Evolutionary conservation across 2,113 vertebrate genomes (phyloP), one percentile per base, ranked within the genome.

Genomic region (Haplochromis burtoni): DNA sequence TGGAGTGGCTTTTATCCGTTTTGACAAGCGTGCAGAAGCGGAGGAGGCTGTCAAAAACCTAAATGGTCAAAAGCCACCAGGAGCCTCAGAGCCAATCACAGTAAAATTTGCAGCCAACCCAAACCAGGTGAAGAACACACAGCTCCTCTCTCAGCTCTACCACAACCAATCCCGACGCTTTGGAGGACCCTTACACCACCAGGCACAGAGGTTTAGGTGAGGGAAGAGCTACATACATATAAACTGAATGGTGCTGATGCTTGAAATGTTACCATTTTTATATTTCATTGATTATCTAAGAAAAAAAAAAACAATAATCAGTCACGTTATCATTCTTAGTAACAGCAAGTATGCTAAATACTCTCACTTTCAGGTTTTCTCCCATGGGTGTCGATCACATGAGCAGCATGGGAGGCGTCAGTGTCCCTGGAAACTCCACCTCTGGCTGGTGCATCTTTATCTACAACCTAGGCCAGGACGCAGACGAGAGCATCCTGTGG

Each of bases 401-500:
- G 98, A 96, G 98, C 49, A 94, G 98, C 92, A 97, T 99, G 96
- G 98, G 98, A 84, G 96, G 98, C 47, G 97, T 98, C 94, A 97
- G 97, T 84, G 97, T 98, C 89, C 96, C 97, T 6, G 97, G 98
- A 85, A 98, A 96, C 95, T 95, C 97, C 85, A 97, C 97, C 85
- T 98, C 98, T 13, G 98, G 98, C 94, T 99, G 98, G 98, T 99
- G 98, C 96, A 99, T 99, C 97, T 99, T 99, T 97, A 97, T 99
- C 96, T 99, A 99, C 97, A 99, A 99, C 97, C 97, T 99, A 83
- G 98, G 98, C 93, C 98, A 99, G 95, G 98, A 99, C 45, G 98
- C 98, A 9, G 98, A 99, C 91, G 98, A 99, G 96, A 98, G 98
- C 95, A 98, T 99, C 95, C 97, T 99, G 80, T 99, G 98, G 98